Evolutionary conservation across 1,140 invertebrate species (phyloP).

Genomic region (Drosophila pachea): DNA sequence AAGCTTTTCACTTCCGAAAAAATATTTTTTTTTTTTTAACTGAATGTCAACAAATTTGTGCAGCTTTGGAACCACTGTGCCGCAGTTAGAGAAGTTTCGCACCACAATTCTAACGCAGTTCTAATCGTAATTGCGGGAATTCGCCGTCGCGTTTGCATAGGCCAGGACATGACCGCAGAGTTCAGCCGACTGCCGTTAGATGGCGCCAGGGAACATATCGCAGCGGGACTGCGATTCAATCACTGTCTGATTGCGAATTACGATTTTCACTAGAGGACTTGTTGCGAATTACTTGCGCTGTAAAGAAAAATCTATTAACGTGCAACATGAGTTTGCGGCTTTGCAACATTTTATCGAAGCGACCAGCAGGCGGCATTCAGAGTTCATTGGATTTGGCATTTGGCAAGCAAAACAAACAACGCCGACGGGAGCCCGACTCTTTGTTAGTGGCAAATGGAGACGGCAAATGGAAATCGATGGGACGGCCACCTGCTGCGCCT

Average conservation of each 20-base stretch:
- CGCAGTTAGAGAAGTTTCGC: conserved; percentile 42
- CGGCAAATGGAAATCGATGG: conserved; percentile 67
- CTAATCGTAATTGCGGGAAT: conserved; percentile 31
- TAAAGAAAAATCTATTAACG: conserved; percentile 72
- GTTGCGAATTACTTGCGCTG: conserved; percentile 24
- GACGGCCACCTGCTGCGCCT: conserved; percentile 65
- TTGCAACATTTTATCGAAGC: conserved; percentile 52
- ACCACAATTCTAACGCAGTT: conserved; percentile 60
- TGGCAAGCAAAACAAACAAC: conserved; percentile 22
- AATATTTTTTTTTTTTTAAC: background rate
- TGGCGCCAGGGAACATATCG: conserved; percentile 20
- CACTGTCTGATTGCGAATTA: background rate
- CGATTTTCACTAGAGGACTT: background rate
- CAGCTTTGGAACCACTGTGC: conserved; percentile 11
- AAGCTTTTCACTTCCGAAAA: no score
- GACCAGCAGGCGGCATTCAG: conserved; percentile 49
- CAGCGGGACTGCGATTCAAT: conserved; percentile 21
- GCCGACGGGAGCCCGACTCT: conserved; percentile 7
- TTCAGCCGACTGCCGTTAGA: conserved; percentile 22
- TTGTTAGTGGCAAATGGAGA: conserved; percentile 16
- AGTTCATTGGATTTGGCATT: conserved; percentile 67
- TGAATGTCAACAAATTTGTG: background rate
- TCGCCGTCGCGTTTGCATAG: background rate
- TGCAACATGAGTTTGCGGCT: conserved; percentile 65
- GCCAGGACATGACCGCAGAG: conserved; percentile 25